Percentiles rank a stretch among this genome's conserved stretches.
Conservation (phyloP, 2,888 invertebrate genomes). For the Stenolophus ochropezus region DNA sequence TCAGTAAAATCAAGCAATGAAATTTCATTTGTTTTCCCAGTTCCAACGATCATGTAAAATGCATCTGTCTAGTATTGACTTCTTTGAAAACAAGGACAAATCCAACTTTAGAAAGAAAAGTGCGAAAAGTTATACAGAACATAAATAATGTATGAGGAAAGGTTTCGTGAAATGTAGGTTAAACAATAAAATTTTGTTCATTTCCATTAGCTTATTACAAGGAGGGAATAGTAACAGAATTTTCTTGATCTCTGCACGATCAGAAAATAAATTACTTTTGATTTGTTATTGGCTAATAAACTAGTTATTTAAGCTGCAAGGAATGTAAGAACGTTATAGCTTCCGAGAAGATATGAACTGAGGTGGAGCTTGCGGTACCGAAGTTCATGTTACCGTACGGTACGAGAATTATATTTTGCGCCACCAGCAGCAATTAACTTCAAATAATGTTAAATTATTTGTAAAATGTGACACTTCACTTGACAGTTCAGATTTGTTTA, state of each 20-base stretch:
- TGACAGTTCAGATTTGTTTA: too few species aligned
- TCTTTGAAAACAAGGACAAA: not conserved
- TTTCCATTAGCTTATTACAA: not conserved
- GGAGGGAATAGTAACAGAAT: not conserved
- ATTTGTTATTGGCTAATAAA: not conserved
- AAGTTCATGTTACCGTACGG: too few species aligned
- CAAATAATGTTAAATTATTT: too few species aligned
- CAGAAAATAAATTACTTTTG: not conserved
- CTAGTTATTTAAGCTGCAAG: too few species aligned
- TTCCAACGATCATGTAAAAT: not conserved
- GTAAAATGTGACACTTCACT: too few species aligned
- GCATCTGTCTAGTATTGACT: not conserved
- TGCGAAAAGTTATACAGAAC: not conserved
- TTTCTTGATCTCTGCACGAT: not conserved
- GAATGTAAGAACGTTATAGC: too few species aligned
- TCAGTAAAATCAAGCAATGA: too few species aligned
- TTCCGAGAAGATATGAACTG: too few species aligned
- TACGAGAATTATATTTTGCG: too few species aligned
- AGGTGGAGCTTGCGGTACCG: too few species aligned
- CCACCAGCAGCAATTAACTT: too few species aligned
- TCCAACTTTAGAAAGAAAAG: not conserved
- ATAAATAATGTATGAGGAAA: not conserved
- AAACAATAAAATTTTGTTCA: not conserved
- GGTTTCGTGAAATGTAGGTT: not conserved
- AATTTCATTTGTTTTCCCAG: not conserved